Evolutionary conservation across 2,797 vertebrate genomes (phyloP), one percentile per base, ranked within the genome.

Genomic region (Acanthopagrus latus): DNA sequence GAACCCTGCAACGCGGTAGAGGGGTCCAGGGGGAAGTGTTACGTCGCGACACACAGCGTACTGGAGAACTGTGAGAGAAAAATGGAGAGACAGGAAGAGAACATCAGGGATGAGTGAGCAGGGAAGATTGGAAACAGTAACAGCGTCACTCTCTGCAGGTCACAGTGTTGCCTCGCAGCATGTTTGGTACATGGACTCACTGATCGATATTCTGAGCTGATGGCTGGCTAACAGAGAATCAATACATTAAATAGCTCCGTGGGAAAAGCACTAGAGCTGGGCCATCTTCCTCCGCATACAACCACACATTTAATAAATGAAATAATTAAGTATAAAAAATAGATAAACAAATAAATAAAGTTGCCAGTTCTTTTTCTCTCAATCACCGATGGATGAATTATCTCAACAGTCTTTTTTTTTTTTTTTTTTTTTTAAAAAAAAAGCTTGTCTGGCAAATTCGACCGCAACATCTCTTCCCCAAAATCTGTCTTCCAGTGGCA

Each of bases 1-100:
- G 27, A 96, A 96, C 29, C 97, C 96, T 23, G 93, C 95, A 4
- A 97, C 96, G 0, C 97, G 96, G 89, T 95, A 96, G 20, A 97
- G 84, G 2, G 96, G 95, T 1, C 97, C 97, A 0, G 25, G 0
- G 0, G 97, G 97, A 52, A 98, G 87, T 3, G 80, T 86, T 27
- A 98, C 96, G 5, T 97, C 94, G 6, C 97, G 96, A 58, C 95
- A 95, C 43, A 81, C 9, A 4, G 79, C 92, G 13, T 1, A 88
- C 20, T 88, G 94, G 86, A 97, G 80, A 57, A 82, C 94, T 94
- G 89, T 5, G 11, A 55, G 38, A 50, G 47, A 62, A 62, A 81
- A 64, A 79, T 0, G 62, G 13, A 79, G 44, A 76, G 54, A 71
- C 0, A 23, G 43, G 0, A 2, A 12, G 64, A 56, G n/a, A 70